Evolutionary conservation across 2,113 vertebrate genomes (phyloP).

Genomic region (Mastomys natalensis): DNA sequence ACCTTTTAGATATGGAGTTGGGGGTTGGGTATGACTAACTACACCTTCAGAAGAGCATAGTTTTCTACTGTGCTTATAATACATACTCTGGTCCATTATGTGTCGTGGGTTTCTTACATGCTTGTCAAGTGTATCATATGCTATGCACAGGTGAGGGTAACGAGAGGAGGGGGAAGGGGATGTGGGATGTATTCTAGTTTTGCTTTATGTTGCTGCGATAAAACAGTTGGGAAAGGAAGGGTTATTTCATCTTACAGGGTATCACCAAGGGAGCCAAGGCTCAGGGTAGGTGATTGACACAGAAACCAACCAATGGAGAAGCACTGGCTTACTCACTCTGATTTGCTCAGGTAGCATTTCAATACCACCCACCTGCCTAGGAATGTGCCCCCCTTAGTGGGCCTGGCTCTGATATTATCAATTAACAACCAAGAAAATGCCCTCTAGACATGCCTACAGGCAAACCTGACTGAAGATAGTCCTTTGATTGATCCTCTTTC

Average conservation of each 20-base stretch:
- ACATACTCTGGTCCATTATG: neutral
- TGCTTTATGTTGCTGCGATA: neutral
- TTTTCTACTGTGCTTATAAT: too few species aligned
- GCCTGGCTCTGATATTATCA: neutral
- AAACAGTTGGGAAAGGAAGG: neutral
- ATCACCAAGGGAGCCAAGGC: neutral
- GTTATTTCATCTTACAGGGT: neutral
- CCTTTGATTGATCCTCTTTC: neutral
- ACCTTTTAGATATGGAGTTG: neutral
- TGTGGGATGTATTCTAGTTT: neutral
- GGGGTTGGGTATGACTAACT: neutral
- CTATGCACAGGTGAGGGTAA: neutral
- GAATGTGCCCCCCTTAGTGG: neutral
- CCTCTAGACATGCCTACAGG: neutral
- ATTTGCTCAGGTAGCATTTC: neutral
- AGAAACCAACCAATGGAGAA: neutral
- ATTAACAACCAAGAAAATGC: neutral
- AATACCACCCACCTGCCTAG: neutral
- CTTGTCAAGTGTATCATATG: neutral
- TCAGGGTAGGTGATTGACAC: neutral
- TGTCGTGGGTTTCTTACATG: neutral
- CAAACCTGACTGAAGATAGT: neutral
- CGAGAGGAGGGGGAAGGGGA: neutral
- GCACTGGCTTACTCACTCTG: neutral
- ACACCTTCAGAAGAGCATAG: too few species aligned